These are phyloP conservation scores for Origma solitaria DNA, from an alignment of 2,113 vertebrate species.

Conservation along the genomic window DNA sequence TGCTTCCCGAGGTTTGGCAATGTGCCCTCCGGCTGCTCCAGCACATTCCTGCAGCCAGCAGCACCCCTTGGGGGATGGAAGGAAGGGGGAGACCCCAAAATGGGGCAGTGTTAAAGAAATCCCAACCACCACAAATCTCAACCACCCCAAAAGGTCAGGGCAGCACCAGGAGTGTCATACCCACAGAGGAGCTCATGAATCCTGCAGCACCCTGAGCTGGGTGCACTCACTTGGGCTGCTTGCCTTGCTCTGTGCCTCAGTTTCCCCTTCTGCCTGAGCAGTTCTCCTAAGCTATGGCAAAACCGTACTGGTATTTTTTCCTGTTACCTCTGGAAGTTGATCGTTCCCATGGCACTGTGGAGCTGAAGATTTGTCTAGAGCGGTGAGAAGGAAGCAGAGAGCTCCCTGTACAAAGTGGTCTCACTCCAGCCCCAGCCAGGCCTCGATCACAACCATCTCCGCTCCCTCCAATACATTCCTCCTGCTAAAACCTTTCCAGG, in stretches of 20 bases:
- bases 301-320: not conserved
- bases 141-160: not conserved
- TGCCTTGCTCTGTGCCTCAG: not conserved
- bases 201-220: not conserved
- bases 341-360: not conserved
- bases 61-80: not conserved
- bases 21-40: accelerated
- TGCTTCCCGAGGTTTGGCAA: not conserved
- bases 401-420: not conserved
- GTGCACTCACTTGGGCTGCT: accelerated
- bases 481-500: not conserved
- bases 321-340: not conserved
- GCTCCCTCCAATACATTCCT: not conserved
- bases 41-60: not conserved
- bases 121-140: not conserved
- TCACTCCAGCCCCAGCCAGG: not conserved
- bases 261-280: not conserved
- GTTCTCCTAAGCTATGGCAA: not conserved
- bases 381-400: not conserved
- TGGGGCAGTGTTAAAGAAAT: accelerated
- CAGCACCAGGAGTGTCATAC: accelerated
- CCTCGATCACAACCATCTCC: not conserved
- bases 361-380: not conserved
- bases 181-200: accelerated
- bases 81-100: not conserved